These are phyloP conservation scores for Odocoileus virginianus DNA, from an alignment of 2,113 vertebrate genomes.

Conservation along the genomic window DNA sequence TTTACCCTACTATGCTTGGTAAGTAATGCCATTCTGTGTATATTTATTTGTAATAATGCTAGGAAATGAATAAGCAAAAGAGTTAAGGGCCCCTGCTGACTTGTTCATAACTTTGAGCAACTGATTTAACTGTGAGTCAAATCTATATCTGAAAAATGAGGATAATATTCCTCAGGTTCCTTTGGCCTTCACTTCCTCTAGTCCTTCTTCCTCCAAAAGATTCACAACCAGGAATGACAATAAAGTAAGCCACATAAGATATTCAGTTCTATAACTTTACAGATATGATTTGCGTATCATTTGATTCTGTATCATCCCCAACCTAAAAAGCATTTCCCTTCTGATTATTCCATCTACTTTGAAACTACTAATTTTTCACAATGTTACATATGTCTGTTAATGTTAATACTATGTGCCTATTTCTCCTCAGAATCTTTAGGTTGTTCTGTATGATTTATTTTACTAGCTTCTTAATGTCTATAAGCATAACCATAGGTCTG, in stretches of 20 bases:
- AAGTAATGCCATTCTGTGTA: conserved; percentile 58
- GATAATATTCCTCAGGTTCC: neutral
- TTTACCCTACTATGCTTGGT: conserved; percentile 95
- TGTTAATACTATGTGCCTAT: neutral
- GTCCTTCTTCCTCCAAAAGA: conserved; percentile 22
- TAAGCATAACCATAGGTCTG: neutral
- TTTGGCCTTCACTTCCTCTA: neutral
- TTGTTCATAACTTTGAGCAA: neutral
- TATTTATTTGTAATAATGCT: neutral
- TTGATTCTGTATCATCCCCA: neutral
- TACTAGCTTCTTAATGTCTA: neutral
- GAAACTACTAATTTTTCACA: neutral
- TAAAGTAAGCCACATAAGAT: neutral
- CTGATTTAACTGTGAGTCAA: neutral
- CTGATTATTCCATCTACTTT: neutral
- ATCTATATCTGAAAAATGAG: neutral
- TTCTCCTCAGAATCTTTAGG: neutral
- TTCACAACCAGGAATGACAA: neutral
- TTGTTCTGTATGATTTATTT: neutral
- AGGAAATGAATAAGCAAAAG: neutral
- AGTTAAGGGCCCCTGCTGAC: neutral
- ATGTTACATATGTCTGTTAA: neutral
- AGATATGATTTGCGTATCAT: neutral
- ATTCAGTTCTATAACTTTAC: neutral
- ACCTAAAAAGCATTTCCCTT: neutral